Base-by-base conservation (phyloP, 2,797 vertebrate species). In the Cichlasoma orientale region DNA sequence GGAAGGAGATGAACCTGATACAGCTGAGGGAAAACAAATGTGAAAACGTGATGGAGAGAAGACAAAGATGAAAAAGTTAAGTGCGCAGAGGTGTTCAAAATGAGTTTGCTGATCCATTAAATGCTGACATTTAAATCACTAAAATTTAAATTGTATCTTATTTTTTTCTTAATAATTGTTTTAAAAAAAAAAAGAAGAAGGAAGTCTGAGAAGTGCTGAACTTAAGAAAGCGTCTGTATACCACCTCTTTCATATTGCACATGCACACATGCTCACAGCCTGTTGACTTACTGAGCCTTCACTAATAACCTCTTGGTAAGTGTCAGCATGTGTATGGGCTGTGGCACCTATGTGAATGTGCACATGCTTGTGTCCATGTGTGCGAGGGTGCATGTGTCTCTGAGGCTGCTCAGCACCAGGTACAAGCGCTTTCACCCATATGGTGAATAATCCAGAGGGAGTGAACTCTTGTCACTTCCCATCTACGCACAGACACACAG, bases 361-460 rank as follows among this genome's bases (percentile, higher is more conserved):
- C 21, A 3, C 4, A 3, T 47, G 47, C 33, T 27, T 44, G 33
- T 3, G 14, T 56, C 8, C 8, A 13, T 53, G 75, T 77, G 75
- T 27, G 21, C n/a, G 56, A 21, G 33, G 21, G 29, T 12, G 71
- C 25, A 27, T 77, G 68, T 73, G 78, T 73, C 72, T 79, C 47
- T n/a, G 25, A 86, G 84, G 85, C 80, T 77, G 82, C 78, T 88
- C 69, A 54, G 58, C 81, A 86, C 82, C 88, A 88, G 86, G 88
- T 88, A 89, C 87, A 89, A 87, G 82, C 79, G 87, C 88, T 75
- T 78, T 90, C 82, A 85, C 82, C 86, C 90, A 90, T 91, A 93
- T 91, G 92, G 89, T 83, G 82, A 90, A 82, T 74, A 80, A 82
- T 92, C 88, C 84, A 79, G 83, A 85, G 89, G 89, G 90, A 87